Conservation (phyloP, 2,113 vertebrate species). For the Neomonachus schauinslandi region DNA sequence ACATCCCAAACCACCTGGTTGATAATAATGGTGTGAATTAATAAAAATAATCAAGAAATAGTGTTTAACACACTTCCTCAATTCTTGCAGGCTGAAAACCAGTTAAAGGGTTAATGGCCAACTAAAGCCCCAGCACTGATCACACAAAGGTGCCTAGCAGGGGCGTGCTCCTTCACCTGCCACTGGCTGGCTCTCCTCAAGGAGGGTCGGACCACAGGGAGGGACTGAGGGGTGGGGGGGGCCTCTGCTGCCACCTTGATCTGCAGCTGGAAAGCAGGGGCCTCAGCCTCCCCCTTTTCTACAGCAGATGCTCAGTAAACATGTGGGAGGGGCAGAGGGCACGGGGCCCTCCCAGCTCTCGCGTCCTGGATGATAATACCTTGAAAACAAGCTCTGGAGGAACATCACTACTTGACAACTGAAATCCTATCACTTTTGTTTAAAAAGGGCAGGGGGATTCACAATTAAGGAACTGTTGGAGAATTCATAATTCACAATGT, state of each 20-base stretch:
- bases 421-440: background rate
- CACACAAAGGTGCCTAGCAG: background rate
- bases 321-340: accelerated
- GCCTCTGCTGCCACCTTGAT: background rate
- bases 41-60: background rate
- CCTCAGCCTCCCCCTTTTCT: accelerated
- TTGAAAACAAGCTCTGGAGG: background rate
- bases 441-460: background rate
- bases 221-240: too few relatives aligned
- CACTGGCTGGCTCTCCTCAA: background rate
- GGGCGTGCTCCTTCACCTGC: background rate
- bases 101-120: background rate
- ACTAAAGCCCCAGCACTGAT: background rate
- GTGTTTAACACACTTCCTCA: background rate
- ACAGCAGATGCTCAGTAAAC: background rate
- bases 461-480: background rate
- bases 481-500: background rate
- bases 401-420: background rate
- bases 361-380: background rate
- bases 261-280: background rate
- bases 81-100: background rate
- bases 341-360: background rate
- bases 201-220: background rate
- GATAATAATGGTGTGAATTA: background rate
- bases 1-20: background rate